Percentiles rank a stretch among this genome's conserved stretches.
These are phyloP conservation scores for Polydrusus tereticollis DNA, from an alignment of 2,888 invertebrate species.

Conservation along the genomic window DNA sequence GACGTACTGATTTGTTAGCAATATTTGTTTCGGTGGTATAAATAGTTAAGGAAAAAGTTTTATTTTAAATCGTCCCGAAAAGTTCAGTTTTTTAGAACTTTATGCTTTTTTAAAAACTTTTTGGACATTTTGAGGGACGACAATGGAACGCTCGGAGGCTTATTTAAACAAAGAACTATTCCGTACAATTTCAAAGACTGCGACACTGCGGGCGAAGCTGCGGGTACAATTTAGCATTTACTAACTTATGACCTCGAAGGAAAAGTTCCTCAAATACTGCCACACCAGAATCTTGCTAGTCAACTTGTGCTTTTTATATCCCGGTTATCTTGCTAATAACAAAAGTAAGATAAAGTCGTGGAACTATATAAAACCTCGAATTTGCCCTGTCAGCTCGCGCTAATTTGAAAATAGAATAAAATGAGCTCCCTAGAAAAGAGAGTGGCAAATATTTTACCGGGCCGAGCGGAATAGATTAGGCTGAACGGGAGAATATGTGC, in stretches of 20 bases:
- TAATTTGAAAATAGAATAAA: conserved; percentile 43
- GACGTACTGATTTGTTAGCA: no score
- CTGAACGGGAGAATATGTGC: conserved; percentile 35
- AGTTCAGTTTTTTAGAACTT: no score
- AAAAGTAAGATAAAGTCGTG: conserved; percentile 17
- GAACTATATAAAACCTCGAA: conserved; percentile 31
- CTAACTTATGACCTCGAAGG: background rate
- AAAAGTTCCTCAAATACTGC: background rate
- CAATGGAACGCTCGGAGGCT: no score
- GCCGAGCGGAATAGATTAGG: conserved; percentile 35
- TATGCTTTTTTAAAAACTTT: no score
- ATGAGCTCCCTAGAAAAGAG: conserved; percentile 28
- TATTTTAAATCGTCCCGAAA: no score
- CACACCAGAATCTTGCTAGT: background rate
- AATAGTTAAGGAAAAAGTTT: no score
- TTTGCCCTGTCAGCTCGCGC: conserved; percentile 29
- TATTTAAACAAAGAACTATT: no score
- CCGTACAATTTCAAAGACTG: no score
- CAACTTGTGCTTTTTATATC: conserved; percentile 4
- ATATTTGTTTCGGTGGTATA: no score
- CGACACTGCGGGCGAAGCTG: no score
- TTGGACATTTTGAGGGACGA: no score
- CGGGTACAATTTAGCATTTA: background rate
- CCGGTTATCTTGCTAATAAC: conserved; percentile 9
- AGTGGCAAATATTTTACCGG: conserved; percentile 38